A percentile compares a stretch with the other conserved stretches of the same genome.
Evolutionary conservation across 2,113 vertebrate species (phyloP).

Genomic region (Entosphenus tridentatus): DNA sequence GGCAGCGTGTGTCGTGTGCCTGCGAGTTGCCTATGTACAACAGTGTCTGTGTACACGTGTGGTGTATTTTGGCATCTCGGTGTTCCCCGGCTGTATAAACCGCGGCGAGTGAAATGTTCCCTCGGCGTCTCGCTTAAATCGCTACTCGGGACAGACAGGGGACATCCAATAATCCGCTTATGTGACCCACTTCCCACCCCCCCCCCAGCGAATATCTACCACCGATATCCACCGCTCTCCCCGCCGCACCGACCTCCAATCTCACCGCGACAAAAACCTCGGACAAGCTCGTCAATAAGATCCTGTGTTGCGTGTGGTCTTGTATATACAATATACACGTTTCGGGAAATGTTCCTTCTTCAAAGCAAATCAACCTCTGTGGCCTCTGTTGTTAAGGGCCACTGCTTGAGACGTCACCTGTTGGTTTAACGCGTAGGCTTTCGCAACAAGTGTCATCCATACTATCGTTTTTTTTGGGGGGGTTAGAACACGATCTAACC

Average conservation of each 20-base stretch:
- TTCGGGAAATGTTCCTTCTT: too few species aligned
- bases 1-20: conserved; percentile 72
- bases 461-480: too few species aligned
- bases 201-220: background rate
- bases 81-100: background rate
- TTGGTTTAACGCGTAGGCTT: too few species aligned
- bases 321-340: too few species aligned
- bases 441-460: too few species aligned
- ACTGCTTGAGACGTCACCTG: too few species aligned
- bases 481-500: too few species aligned
- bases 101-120: background rate
- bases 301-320: too few species aligned
- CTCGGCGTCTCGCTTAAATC: background rate
- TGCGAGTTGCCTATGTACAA: conserved; percentile 22
- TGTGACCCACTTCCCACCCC: background rate
- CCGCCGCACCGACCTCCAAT: background rate
- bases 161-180: background rate
- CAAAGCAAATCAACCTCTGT: too few species aligned
- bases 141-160: background rate
- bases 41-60: background rate
- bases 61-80: background rate
- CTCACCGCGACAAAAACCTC: too few species aligned
- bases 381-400: too few species aligned
- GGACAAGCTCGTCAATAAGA: too few species aligned
- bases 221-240: background rate